These are phyloP conservation scores for Menura novaehollandiae DNA, from an alignment of 2,113 vertebrate species.

Conservation along the genomic window DNA sequence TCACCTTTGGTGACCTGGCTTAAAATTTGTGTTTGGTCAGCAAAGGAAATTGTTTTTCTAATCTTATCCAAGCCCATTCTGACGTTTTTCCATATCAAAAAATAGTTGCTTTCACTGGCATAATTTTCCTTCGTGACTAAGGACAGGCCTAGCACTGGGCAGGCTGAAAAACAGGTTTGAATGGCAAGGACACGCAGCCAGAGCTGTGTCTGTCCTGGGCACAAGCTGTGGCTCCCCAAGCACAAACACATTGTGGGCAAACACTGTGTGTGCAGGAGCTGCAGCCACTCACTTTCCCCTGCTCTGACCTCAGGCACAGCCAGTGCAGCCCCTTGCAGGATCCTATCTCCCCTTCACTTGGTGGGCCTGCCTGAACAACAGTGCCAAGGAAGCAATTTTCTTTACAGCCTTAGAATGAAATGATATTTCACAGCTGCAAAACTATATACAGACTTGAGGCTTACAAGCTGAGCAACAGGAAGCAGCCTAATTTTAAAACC, in stretches of 20 bases:
- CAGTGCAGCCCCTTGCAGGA: neutral
- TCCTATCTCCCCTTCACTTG: neutral
- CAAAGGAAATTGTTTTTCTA: conserved; percentile 50
- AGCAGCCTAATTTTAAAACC: neutral
- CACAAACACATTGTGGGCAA: neutral
- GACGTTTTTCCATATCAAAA: conserved; percentile 36
- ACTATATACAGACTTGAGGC: neutral
- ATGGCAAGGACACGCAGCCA: neutral
- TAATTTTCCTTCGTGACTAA: neutral
- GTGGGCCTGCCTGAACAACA: neutral
- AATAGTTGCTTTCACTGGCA: neutral
- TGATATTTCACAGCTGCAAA: neutral
- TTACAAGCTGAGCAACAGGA: neutral
- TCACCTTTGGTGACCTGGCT: conserved; percentile 24
- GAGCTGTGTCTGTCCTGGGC: neutral
- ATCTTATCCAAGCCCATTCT: conserved; percentile 44
- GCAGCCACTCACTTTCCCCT: neutral
- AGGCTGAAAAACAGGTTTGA: neutral
- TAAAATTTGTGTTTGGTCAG: conserved; percentile 40
- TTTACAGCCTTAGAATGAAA: neutral
- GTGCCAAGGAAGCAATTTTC: neutral
- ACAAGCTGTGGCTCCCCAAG: neutral
- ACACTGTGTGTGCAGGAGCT: neutral
- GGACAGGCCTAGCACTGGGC: neutral
- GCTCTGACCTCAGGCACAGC: neutral